Conservation (phyloP, 35 echinoderm and acorn worm species). For the Diadema setosum region DNA sequence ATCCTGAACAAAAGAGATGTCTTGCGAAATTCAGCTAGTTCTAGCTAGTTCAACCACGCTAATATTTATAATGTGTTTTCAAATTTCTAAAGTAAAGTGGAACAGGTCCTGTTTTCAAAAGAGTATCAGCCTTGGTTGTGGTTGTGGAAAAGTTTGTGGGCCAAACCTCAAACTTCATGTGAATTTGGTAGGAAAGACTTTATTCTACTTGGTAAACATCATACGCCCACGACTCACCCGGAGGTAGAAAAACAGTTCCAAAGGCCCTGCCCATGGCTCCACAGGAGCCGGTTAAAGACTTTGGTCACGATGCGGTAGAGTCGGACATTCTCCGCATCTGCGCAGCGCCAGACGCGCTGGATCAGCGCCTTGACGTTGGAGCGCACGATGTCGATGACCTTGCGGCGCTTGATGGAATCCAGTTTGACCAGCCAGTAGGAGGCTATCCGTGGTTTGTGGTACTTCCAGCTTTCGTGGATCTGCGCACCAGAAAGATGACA, state of each 20-base stretch:
- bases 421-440: slow-evolving; percentile 99
- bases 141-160: too few species aligned
- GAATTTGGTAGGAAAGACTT: too few species aligned
- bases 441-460: slow-evolving; percentile 99
- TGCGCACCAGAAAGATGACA: neutral
- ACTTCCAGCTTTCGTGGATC: slow-evolving; percentile 96
- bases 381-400: slow-evolving; percentile 92
- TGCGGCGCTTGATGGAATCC: slow-evolving; percentile 91
- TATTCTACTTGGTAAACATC: too few species aligned
- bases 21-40: too few species aligned
- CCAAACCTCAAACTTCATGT: too few species aligned
- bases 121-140: too few species aligned
- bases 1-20: too few species aligned
- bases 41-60: too few species aligned
- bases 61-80: too few species aligned
- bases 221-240: slow-evolving; percentile 87
- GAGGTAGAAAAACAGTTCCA: slow-evolving; percentile 96
- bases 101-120: too few species aligned
- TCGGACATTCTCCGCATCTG: slow-evolving; percentile 67
- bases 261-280: slow-evolving; percentile 95
- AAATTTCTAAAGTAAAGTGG: too few species aligned
- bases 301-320: slow-evolving; percentile 77
- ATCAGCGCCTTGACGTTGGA: slow-evolving; percentile 86
- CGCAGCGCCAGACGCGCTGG: slow-evolving; percentile 68
- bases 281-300: slow-evolving; percentile 91